These are phyloP conservation scores for Hyposoter didymator DNA, from an alignment of 2,888 invertebrate genomes.

Conservation along the genomic window DNA sequence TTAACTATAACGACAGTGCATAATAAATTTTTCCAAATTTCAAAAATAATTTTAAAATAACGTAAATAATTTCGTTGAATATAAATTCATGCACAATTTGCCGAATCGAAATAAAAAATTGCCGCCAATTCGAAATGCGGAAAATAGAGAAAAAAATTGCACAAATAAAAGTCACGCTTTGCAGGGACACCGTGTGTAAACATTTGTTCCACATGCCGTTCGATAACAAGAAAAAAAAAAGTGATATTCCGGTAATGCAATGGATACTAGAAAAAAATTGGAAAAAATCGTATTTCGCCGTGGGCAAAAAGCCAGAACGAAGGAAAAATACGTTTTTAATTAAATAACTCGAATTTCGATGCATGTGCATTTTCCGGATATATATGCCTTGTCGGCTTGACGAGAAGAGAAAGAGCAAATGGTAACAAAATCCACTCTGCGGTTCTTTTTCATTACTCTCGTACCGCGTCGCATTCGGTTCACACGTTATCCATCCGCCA, in stretches of 20 bases:
- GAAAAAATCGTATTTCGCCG: background rate
- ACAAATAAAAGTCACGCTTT: background rate
- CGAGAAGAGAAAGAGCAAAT: slow-evolving; percentile 22
- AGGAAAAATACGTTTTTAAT: slow-evolving; percentile 71
- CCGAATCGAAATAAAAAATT: no score
- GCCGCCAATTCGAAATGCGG: background rate
- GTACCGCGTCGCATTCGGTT: background rate
- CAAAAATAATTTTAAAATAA: background rate
- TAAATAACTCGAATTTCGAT: slow-evolving; percentile 68
- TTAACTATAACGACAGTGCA: background rate
- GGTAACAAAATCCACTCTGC: slow-evolving; percentile 33
- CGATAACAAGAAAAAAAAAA: background rate
- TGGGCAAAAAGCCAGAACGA: background rate
- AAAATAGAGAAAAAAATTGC: background rate
- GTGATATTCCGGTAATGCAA: background rate
- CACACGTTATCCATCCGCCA: background rate
- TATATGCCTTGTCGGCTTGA: slow-evolving; percentile 40
- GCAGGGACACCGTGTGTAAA: background rate
- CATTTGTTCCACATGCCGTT: background rate
- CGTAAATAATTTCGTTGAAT: background rate
- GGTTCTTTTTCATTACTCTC: slow-evolving; percentile 27
- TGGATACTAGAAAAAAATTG: background rate
- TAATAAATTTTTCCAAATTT: background rate
- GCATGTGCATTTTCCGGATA: slow-evolving; percentile 60
- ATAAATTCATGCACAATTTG: background rate